Evolutionary conservation across 1,140 invertebrate genomes (phyloP), one percentile per base, ranked within the genome.

Genomic region (Drosophila lacertosa): DNA sequence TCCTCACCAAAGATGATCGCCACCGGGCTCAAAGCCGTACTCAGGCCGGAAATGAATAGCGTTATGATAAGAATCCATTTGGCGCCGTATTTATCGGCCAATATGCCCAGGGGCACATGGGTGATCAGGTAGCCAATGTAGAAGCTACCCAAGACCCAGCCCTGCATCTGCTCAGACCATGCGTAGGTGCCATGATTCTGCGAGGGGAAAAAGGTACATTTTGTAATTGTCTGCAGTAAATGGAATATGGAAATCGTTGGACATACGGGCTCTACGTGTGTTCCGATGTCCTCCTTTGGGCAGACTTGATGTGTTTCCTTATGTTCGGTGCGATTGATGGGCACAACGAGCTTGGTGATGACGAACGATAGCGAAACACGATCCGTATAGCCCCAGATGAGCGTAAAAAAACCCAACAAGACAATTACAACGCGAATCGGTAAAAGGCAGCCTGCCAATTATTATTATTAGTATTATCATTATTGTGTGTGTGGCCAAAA

Each of bases 91-190:
- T 92, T 92, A 72, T 96, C 95, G 0, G 96, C 94, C 39, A 97
- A 76, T 66, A 95, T 92, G 0, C 95, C 96, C 0, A 95, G 95
- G 0, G 95, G 95, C 2, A 96, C 54, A 73, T 96, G 95, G 0
- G 94, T 94, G 0, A 95, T 65, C 0, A 96, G 93, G 73, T 96
- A 96, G 0, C 95, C 95, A 91, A 94, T 95, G 79, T 95, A 96
- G 74, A 96, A 96, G 1, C 59, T 24, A 0, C 95, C 93, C 24
- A 94, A 93, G 0, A 96, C 89, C 0, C 37, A 2, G 0, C 73
- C 64, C 7, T 80, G 73, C 22, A 29, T 3, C 20, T 35, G 0
- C n/a, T 78, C 57, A 0, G 29, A 37, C 82, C 82, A 88, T 0
- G 42, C 9, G 7, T 62, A 70, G 0, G 3, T 10, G 1, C 2